These are phyloP conservation scores for Branchipolynoe longqiensis DNA, from an alignment of 2,888 invertebrate genomes.

Conservation along the genomic window DNA sequence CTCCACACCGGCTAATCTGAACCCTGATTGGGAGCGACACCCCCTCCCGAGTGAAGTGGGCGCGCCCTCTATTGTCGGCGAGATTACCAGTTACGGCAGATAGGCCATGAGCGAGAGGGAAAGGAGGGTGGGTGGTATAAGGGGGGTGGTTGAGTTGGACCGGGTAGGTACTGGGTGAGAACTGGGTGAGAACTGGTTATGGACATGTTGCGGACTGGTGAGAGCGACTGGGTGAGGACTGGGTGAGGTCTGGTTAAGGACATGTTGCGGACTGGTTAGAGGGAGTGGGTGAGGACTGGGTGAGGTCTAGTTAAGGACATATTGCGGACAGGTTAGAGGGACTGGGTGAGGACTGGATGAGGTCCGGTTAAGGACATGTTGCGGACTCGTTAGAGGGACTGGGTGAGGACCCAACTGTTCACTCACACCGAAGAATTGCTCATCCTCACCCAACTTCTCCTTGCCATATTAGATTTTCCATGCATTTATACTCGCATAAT, in stretches of 20 bases:
- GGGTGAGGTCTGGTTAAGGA: background rate
- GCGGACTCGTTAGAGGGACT: background rate
- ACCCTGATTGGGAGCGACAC: no score
- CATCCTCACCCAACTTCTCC: no score
- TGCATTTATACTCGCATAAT: no score
- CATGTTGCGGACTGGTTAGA: background rate
- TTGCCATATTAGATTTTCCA: no score
- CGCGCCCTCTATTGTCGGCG: no score
- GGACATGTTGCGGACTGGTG: background rate
- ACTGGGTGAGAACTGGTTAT: background rate
- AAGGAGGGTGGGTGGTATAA: background rate
- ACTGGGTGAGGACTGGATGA: background rate
- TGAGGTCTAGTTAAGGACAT: background rate
- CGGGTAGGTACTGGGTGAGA: background rate
- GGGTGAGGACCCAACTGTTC: no score
- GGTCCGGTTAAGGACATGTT: background rate
- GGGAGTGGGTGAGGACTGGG: background rate
- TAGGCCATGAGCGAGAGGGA: no score
- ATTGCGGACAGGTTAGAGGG: background rate
- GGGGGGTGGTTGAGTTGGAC: no score
- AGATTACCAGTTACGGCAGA: no score
- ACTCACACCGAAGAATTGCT: no score
- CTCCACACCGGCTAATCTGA: no score
- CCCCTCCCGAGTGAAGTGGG: no score
- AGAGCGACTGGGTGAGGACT: background rate